Conservation (phyloP, 2,113 vertebrate genomes). For the Ammodytes dubius region DNA sequence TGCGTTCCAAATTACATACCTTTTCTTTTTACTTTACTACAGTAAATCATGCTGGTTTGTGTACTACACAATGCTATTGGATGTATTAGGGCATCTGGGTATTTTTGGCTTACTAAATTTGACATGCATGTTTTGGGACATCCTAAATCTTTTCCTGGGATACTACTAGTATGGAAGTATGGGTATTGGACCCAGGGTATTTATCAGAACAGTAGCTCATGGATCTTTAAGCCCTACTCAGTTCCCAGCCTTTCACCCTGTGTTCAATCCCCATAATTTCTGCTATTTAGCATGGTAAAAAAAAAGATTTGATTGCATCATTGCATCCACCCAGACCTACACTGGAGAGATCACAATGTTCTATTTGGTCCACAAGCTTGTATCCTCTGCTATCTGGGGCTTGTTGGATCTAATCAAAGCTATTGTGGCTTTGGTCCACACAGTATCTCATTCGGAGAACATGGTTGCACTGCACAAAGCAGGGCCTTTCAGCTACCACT, state of each 20-base stretch:
- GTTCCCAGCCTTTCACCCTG: not conserved
- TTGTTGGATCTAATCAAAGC: constrained; percentile 6
- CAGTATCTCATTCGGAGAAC: constrained; percentile 16
- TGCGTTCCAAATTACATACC: too few relatives aligned
- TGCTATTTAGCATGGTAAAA: too few relatives aligned
- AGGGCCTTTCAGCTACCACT: constrained; percentile 37
- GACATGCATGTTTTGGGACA: too few relatives aligned
- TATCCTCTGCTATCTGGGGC: constrained; percentile 9
- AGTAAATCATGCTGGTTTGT: too few relatives aligned
- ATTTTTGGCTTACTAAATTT: too few relatives aligned
- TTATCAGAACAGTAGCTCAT: not conserved
- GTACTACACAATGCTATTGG: too few relatives aligned
- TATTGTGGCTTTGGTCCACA: constrained; percentile 1
- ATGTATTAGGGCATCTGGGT: too few relatives aligned
- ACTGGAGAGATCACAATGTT: not conserved
- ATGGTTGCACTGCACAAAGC: constrained; percentile 50
- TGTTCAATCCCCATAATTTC: too few relatives aligned
- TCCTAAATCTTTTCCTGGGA: too few relatives aligned
- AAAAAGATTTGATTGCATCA: not conserved
- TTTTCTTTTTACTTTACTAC: too few relatives aligned
- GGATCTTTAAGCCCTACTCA: not conserved
- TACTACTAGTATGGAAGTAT: too few relatives aligned
- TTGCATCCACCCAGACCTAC: not conserved
- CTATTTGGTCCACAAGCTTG: not conserved
- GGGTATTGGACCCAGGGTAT: too few relatives aligned